Conservation (phyloP, 2,888 invertebrate species). For the Crocallis elinguaria region DNA sequence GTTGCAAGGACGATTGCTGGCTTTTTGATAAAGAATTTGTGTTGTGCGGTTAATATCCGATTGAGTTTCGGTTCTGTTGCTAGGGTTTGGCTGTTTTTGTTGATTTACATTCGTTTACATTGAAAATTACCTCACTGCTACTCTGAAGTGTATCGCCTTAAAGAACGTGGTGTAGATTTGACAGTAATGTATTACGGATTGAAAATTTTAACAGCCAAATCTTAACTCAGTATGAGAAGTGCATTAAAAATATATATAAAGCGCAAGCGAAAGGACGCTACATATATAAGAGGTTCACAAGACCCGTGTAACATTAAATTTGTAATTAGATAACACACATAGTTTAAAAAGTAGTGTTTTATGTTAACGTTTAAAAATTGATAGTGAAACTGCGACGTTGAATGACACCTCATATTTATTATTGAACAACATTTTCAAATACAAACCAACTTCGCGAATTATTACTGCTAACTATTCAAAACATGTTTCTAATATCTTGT, state of each 20-base stretch:
- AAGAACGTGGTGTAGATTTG: no score
- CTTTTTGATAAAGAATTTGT: not conserved
- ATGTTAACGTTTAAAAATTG: constrained; percentile 25
- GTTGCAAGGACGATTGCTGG: not conserved
- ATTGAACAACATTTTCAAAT: not conserved
- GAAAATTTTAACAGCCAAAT: constrained; percentile 16
- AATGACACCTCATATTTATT: not conserved
- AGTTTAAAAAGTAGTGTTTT: constrained; percentile 46
- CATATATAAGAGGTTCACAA: constrained; percentile 44
- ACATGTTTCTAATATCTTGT: no score
- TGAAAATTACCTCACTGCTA: no score
- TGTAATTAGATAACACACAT: constrained; percentile 52
- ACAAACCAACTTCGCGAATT: no score
- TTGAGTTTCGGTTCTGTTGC: constrained; percentile 2
- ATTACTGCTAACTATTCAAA: no score
- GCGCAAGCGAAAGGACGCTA: constrained; percentile 61
- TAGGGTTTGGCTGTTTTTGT: constrained; percentile 10
- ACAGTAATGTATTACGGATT: no score
- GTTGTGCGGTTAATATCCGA: not conserved
- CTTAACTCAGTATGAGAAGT: constrained; percentile 32
- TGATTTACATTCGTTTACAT: not conserved
- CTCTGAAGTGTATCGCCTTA: no score
- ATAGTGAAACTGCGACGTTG: not conserved
- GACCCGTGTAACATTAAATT: constrained; percentile 53
- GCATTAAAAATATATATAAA: constrained; percentile 28